Conservation (phyloP, 2,113 vertebrate species). For the Nibea coibor region DNA sequence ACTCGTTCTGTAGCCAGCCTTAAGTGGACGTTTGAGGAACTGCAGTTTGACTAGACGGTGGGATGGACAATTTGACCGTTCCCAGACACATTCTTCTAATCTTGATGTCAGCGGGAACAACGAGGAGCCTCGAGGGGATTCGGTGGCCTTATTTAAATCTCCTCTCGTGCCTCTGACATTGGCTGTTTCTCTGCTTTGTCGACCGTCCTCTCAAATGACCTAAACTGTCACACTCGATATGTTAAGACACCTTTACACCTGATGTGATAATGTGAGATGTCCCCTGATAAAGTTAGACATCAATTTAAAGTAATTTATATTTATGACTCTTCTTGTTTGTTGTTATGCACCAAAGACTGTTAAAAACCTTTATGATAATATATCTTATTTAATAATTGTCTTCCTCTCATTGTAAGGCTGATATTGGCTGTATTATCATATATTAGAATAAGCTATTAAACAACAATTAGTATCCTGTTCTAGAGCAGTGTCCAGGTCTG, state of each 20-base stretch:
- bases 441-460: neutral
- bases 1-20: too few relatives aligned
- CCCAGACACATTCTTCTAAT: neutral
- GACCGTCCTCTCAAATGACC: constrained; percentile 16
- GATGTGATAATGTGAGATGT: constrained; percentile 24
- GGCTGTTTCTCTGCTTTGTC: constrained; percentile 1
- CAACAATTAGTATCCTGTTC: neutral
- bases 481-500: neutral
- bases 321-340: neutral
- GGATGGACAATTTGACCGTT: neutral
- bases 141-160: constrained; percentile 33
- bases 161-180: constrained; percentile 14
- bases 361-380: too few relatives aligned
- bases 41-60: neutral
- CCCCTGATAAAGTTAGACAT: neutral
- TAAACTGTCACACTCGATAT: constrained; percentile 25
- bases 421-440: neutral
- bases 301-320: neutral
- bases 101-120: neutral
- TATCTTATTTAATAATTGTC: neutral
- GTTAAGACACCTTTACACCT: constrained; percentile 40
- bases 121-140: neutral
- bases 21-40: too few relatives aligned
- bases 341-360: neutral
- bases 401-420: neutral